phyloP scores from a whole-genome alignment of 2,113 vertebrate genomes.

The Cairina moschata region DNA sequence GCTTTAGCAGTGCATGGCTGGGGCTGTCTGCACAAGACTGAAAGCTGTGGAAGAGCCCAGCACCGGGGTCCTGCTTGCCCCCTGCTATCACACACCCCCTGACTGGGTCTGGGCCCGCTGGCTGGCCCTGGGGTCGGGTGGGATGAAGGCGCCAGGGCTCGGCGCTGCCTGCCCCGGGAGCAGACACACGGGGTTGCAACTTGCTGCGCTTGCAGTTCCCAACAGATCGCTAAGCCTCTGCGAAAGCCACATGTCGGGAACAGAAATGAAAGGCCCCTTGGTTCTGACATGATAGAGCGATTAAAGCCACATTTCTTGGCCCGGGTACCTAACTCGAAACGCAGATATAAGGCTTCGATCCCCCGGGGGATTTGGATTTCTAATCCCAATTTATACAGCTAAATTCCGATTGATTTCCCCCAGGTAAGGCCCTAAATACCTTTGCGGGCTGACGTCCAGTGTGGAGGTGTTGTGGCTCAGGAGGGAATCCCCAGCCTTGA shows the following conservation, averaged over 20 bases:
- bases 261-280: slow-evolving; percentile 63
- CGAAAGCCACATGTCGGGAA: slow-evolving; percentile 31
- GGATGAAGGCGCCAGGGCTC: not conserved
- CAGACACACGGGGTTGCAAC: not conserved
- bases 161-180: not conserved
- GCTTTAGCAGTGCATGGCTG: not conserved
- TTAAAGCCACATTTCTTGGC: slow-evolving; percentile 69
- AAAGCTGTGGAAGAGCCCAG: not conserved
- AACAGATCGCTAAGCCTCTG: not conserved
- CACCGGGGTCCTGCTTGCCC: not conserved
- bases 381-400: slow-evolving; percentile 67
- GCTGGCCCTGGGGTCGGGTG: not conserved
- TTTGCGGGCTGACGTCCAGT: not conserved
- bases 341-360: slow-evolving; percentile 44
- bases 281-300: slow-evolving; percentile 59
- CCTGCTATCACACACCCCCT: accelerated
- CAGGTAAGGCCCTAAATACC: slow-evolving; percentile 47
- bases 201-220: not conserved
- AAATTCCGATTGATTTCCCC: slow-evolving; percentile 70
- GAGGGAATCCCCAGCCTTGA: not conserved
- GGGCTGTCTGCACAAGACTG: not conserved
- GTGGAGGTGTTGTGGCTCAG: not conserved
- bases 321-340: slow-evolving; percentile 22
- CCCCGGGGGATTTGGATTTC: slow-evolving; percentile 27
- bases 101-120: accelerated